These are phyloP conservation scores for Cataglyphis livida DNA, from an alignment of 2,888 invertebrate species.

Conservation along the genomic window DNA sequence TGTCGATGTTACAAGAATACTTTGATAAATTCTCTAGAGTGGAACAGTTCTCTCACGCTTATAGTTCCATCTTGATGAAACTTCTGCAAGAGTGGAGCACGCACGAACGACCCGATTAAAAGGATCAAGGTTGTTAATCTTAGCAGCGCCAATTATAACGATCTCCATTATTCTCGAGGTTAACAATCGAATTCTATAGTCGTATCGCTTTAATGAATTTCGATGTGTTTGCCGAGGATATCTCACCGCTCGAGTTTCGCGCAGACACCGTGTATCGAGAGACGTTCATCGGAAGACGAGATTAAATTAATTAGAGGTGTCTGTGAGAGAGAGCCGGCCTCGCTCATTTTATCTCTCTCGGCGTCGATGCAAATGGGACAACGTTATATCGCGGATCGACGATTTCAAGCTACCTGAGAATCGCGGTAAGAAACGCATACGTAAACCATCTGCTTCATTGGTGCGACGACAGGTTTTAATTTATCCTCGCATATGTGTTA, in stretches of 20 bases:
- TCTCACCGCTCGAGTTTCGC: neutral
- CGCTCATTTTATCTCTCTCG: neutral
- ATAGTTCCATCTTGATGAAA: neutral
- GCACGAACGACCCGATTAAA: neutral
- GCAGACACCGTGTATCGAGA: neutral
- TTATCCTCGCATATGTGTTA: slow-evolving; percentile 20
- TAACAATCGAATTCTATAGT: neutral
- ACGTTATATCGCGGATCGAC: neutral
- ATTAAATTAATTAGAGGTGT: slow-evolving; percentile 30
- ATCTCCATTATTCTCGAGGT: neutral
- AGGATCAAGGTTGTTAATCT: neutral
- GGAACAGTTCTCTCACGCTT: neutral
- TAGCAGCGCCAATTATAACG: slow-evolving; percentile 7
- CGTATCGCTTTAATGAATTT: slow-evolving; percentile 18
- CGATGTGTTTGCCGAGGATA: neutral
- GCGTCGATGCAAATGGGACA: slow-evolving; percentile 21
- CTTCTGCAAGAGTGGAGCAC: neutral
- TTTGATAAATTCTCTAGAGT: neutral
- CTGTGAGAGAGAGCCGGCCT: slow-evolving; percentile 8
- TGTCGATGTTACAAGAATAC: neutral
- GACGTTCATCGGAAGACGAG: neutral
- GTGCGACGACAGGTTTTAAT: slow-evolving; percentile 37
- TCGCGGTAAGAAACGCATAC: slow-evolving; percentile 5
- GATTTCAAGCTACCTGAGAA: slow-evolving; percentile 15
- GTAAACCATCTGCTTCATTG: slow-evolving; percentile 43